phyloP scores from a whole-genome alignment of 1,140 invertebrate species.

The Zaprionus inermis region DNA sequence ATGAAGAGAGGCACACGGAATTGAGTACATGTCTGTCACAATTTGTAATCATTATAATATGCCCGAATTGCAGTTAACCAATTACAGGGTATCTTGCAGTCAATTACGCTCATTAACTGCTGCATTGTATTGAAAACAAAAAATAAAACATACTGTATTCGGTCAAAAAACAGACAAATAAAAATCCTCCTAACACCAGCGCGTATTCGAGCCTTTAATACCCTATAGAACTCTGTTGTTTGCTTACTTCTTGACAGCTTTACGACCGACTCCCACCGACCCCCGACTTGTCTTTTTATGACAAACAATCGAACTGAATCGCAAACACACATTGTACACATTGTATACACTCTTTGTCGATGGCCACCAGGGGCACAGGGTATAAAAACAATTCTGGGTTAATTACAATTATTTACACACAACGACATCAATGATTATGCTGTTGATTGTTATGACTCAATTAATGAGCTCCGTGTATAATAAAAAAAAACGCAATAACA shows the following conservation, averaged over 20 bases:
- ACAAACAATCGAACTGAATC: not conserved
- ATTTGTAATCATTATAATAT: not conserved
- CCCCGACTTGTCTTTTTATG: not conserved
- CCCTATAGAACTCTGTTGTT: not conserved
- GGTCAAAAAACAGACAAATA: not conserved
- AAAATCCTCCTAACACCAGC: not conserved
- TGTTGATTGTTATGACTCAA: constrained; percentile 7
- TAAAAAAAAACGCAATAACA: not conserved
- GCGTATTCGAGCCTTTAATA: not conserved
- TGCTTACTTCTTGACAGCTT: not conserved
- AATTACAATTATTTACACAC: constrained; percentile 7
- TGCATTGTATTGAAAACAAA: no score
- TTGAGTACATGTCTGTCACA: not conserved
- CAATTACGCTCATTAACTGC: not conserved
- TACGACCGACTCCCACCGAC: not conserved
- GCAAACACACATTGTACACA: not conserved
- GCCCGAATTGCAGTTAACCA: not conserved
- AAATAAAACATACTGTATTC: not conserved
- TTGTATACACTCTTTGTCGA: not conserved
- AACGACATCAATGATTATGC: constrained; percentile 3
- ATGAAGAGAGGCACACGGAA: not conserved
- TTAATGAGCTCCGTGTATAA: constrained; percentile 5
- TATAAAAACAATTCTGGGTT: constrained; percentile 1
- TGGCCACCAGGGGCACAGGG: not conserved
- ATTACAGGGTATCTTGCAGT: not conserved